Base-by-base conservation (phyloP, 2,888 invertebrate genomes). In the Mechanitis messenoides region DNA sequence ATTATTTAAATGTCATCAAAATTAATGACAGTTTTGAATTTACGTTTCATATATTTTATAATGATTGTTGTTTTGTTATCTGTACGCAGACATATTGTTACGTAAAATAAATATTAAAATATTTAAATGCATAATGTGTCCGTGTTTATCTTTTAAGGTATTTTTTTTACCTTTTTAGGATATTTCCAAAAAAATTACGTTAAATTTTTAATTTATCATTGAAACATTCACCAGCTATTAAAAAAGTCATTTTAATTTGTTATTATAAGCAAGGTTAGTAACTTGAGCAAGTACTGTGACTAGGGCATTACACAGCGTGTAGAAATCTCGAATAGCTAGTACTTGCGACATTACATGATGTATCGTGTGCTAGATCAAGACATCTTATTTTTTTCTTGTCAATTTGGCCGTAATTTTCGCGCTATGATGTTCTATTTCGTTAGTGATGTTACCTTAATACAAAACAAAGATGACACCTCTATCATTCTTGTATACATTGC, bases 301-400 rank as follows among this genome's bases (percentile, higher is more conserved):
- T 66, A 58, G 59, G 57, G 60, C 61, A 62, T 70, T 69, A 66
- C 69, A 69, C 63, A 68, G 69, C 45, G 53, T 70, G 67, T 69
- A 63, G 69, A 64, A 70, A 70, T 63, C 56, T 61, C n/a, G 62
- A 66, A 63, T 60, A 58, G 59, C 58, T 58, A 45, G 50, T 66
- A 65, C 42, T 72, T 70, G 65, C 69, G 66, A 69, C 67, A 71
- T 61, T 63, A 59, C 65, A 58, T 66, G 56, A 54, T 28, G 56
- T 57, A 31, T 42, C 42, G 42, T 42, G 42, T 42, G 9, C 42
- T 42, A 42, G 42, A 42, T 42, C 42, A 42, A 6, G 7, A 38
- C 38, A 7, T 38, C 38, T 7, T 7, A 6, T 38, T 38, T 38
- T 38, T 7, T 38, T 7, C 38, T 2, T 35, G 35, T 6, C 35